A percentile compares a stretch with the other conserved stretches of the same genome.
Evolutionary conservation across 2,797 vertebrate species (phyloP).

Genomic region (Pampus argenteus): DNA sequence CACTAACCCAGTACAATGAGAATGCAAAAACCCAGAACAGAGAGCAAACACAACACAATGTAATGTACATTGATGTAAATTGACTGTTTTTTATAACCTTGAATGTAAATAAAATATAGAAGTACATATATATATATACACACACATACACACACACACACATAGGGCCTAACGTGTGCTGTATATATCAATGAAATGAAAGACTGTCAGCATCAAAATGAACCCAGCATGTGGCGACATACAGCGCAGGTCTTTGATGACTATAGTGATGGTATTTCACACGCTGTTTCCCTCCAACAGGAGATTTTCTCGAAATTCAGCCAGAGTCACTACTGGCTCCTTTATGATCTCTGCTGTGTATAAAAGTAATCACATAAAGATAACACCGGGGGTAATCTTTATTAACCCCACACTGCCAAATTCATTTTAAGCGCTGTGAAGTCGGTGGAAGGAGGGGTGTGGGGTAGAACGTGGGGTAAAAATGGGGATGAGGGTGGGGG

Average conservation of each 20-base stretch:
- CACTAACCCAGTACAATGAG: too few species aligned
- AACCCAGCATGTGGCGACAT: conserved; percentile 22
- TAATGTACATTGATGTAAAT: too few species aligned
- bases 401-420: conserved; percentile 71
- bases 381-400: conserved; percentile 69
- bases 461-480: conserved; percentile 13
- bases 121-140: not conserved
- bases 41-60: not conserved
- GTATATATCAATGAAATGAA: conserved; percentile 38
- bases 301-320: conserved; percentile 45
- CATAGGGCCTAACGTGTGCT: conserved; percentile 2
- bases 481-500: not conserved
- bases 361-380: conserved; percentile 74
- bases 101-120: not conserved
- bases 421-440: conserved; percentile 62
- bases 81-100: not conserved
- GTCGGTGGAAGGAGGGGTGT: conserved; percentile 42
- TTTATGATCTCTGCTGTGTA: conserved; percentile 71
- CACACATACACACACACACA: not conserved
- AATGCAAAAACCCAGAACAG: too few species aligned
- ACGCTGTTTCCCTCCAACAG: conserved; percentile 16
- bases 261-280: conserved; percentile 42
- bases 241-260: conserved; percentile 49
- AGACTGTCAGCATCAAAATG: conserved; percentile 36
- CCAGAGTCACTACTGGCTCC: conserved; percentile 26